Base-by-base conservation (phyloP, 2,888 invertebrate genomes). In the Eupithecia pulchellata region DNA sequence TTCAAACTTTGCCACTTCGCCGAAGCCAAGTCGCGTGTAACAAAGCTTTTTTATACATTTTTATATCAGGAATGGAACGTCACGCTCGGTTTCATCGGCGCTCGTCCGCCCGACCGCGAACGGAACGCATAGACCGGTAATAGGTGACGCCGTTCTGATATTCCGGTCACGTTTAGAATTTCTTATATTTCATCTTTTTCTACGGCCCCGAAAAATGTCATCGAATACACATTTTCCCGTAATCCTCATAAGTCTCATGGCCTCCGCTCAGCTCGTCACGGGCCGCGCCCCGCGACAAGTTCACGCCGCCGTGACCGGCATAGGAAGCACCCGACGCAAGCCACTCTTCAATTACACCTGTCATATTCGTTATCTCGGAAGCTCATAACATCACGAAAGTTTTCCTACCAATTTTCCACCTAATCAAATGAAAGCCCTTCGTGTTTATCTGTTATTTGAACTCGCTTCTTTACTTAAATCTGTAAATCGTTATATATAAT, bases 171-270 rank as follows among this genome's bases (percentile, higher is more conserved):
- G 94, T 93, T 87, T 86, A 91, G 87, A 93, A 92, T 94, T 93
- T 89, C 93, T 92, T 93, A 94, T 93, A 92, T 93, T 93, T 93
- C 93, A 92, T 94, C 92, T 93, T 93, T 93, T 93, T 91, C 90
- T 88, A 90, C 90, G 89, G 89, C 85, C 90, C 89, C 91, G 89
- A 92, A 93, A 93, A 94, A 94, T 93, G 94, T 92, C 94, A 94
- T 94, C 93, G 93, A 94, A 94, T 93, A 93, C 93, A 91, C 93
- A 93, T 93, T 93, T 94, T 91, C 91, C 87, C 90, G 91, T 94
- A 94, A 94, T 93, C 93, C 93, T 92, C 89, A 91, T 93, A 92
- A 93, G 93, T 92, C 92, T 90, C 89, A 87, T 89, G 89, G 91
- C 90, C 89, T 87, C 88, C 85, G 84, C 86, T 65, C 84, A 84